Percentiles rank a stretch among this genome's conserved stretches.
These are phyloP conservation scores for Corynorhinus townsendii DNA, from an alignment of 2,113 vertebrate genomes.

Conservation along the genomic window DNA sequence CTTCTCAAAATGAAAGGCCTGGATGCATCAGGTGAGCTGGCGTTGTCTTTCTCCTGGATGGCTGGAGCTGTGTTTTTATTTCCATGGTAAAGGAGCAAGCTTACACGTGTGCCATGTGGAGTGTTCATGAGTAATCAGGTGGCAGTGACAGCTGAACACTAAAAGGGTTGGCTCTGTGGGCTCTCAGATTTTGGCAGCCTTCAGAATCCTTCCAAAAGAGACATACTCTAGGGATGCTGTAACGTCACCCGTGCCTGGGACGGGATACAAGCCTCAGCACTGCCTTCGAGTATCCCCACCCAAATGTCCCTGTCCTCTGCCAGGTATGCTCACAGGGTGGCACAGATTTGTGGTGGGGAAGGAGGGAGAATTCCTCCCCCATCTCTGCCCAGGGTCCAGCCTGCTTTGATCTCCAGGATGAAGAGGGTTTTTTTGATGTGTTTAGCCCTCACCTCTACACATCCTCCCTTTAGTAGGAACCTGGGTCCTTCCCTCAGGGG, in stretches of 20 bases:
- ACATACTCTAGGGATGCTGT: neutral
- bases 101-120: neutral
- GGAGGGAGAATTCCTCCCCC: neutral
- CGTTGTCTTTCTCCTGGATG: neutral
- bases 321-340: neutral
- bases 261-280: neutral
- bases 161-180: slow-evolving; percentile 6
- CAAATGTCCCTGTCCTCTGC: neutral
- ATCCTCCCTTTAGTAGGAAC: neutral
- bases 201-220: neutral
- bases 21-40: neutral
- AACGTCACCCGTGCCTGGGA: neutral
- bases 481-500: neutral
- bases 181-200: neutral
- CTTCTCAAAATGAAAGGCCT: neutral
- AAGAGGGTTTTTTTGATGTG: neutral
- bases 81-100: slow-evolving; percentile 32
- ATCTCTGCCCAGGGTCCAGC: neutral
- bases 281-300: neutral
- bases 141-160: slow-evolving; percentile 8
- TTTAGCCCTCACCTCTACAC: neutral
- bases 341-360: neutral
- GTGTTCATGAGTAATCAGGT: neutral
- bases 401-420: neutral
- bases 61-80: slow-evolving; percentile 15